Conservation (phyloP, 1,140 invertebrate species). For the Charaxes varanes region DNA sequence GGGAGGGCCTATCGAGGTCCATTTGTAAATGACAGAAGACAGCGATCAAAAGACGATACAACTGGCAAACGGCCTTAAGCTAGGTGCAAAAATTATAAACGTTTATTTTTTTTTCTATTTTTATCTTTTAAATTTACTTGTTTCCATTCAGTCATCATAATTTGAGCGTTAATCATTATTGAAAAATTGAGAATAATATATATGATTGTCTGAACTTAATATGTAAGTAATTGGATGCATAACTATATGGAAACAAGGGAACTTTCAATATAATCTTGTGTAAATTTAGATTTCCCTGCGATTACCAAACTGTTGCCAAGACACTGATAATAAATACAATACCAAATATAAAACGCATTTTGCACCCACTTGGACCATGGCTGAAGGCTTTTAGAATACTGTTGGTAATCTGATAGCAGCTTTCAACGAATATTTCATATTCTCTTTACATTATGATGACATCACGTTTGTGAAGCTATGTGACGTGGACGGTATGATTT, state of each 20-base stretch:
- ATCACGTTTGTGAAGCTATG: constrained; percentile 30
- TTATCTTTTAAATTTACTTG: not conserved
- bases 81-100: not conserved
- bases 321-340: not conserved
- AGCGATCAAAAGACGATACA: too few species aligned
- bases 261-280: too few species aligned
- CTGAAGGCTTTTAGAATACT: constrained; percentile 39
- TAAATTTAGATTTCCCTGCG: too few species aligned
- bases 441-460: constrained; percentile 43
- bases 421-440: constrained; percentile 50
- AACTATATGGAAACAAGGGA: too few species aligned
- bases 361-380: constrained; percentile 18
- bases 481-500: constrained; percentile 10
- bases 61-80: too few species aligned
- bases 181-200: too few species aligned
- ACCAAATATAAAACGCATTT: constrained; percentile 7
- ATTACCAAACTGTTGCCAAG: too few species aligned
- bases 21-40: constrained; percentile 35
- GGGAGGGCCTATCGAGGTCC: constrained; percentile 24
- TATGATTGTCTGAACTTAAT: too few species aligned
- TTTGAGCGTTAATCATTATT: too few species aligned
- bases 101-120: not conserved
- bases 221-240: too few species aligned
- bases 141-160: too few species aligned
- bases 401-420: constrained; percentile 57